Evolutionary conservation across 2,113 vertebrate species (phyloP).

Genomic region (Neodontobutis hainanensis): DNA sequence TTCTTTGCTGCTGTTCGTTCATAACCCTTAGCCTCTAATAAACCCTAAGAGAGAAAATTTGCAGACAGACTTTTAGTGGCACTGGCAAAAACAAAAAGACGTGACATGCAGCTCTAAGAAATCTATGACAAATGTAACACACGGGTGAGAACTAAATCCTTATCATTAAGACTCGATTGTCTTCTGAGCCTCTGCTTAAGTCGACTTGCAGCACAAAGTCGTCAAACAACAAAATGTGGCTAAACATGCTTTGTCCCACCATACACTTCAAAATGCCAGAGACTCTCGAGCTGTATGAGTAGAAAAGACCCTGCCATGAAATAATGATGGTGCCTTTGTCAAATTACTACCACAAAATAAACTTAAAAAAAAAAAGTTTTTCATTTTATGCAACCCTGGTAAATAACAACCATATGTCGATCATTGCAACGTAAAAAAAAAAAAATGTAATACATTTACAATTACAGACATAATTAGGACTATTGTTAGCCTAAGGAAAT

Average conservation of each 20-base stretch:
- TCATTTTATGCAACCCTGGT: constrained; percentile 54
- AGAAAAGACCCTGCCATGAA: constrained; percentile 36
- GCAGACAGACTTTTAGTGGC: constrained; percentile 75
- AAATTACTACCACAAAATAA: constrained; percentile 56
- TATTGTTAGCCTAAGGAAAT: constrained; percentile 76
- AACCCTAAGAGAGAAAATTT: constrained; percentile 81
- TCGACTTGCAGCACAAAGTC: constrained; percentile 23
- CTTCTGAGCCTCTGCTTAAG: constrained; percentile 1
- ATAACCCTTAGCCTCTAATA: constrained; percentile 88
- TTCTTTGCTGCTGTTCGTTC: constrained; percentile 96
- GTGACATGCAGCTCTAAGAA: constrained; percentile 56
- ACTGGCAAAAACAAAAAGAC: constrained; percentile 67
- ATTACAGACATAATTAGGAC: constrained; percentile 76
- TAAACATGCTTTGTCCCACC: constrained; percentile 26
- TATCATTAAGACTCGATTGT: neutral
- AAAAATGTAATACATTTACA: constrained; percentile 66
- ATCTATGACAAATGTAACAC: constrained; percentile 7
- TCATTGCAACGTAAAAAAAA: constrained; percentile 69
- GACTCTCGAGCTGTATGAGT: constrained; percentile 30
- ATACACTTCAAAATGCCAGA: constrained; percentile 40
- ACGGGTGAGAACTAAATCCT: constrained; percentile 13
- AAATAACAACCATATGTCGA: constrained; percentile 64
- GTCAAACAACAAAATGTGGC: neutral
- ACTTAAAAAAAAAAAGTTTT: constrained; percentile 30
- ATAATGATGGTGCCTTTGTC: constrained; percentile 46